Evolutionary conservation across 2,113 vertebrate species (phyloP), one percentile per base, ranked within the genome.

Genomic region (Grammomys surdaster): DNA sequence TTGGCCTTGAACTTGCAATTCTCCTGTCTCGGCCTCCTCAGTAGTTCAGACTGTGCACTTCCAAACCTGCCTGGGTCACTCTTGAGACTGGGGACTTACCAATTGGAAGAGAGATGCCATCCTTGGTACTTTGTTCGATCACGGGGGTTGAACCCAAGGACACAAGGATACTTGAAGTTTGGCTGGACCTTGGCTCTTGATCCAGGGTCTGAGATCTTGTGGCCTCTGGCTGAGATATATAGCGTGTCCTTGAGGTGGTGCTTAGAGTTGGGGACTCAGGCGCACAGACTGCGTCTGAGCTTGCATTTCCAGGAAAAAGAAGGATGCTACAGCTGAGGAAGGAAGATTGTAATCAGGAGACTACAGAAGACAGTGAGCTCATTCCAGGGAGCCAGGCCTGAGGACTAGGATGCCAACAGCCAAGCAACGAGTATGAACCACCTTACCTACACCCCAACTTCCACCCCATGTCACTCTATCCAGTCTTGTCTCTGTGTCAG

Each of bases 311-410:
- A 1, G 97, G 97, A 88, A 96, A 1, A 80, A 97, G 96, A 90
- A 97, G 96, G 0, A 92, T 85, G n/a, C 87, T 75, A 87, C 98
- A 98, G 0, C 98, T 98, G 94, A 8, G 75, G 84, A 84, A 20
- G n/a, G 51, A 43, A 16, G 51, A 46, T 20, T 36, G 46, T 1
- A 13, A n/a, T 96, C 80, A 94, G 70, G 17, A n/a, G 28, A 19
- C 43, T 13, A 13, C 19, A 36, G 56, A 89, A 43, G 91, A 82
- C 51, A 5, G 60, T 43, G 19, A 51, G 80, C 54, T 46, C 36
- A 24, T 28, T 48, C 2, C 0, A 1, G 13, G 88, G 77, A 20
- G 46, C 69, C 67, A n/a, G 77, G 33, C 0, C 73, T 1, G 70
- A 17, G 11, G 26, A 51, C 6, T 36, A 36, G 24, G 40, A 51